A percentile compares a stretch with the other conserved stretches of the same genome.
These are phyloP conservation scores for Dendronephthya gigantea DNA, from an alignment of 64 coral and sea anemone genomes.

Conservation along the genomic window DNA sequence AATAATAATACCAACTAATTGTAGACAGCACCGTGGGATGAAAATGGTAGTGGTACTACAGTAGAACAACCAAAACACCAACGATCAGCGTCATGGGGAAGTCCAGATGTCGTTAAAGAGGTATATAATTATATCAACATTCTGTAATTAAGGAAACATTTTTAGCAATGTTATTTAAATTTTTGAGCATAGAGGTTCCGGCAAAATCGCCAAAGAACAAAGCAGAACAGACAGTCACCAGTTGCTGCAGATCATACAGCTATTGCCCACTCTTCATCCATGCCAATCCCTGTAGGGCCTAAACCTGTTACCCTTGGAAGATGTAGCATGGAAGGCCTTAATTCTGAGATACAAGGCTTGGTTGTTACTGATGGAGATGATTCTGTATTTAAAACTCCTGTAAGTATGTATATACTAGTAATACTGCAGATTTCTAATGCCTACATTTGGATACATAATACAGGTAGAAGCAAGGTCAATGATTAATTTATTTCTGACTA, in stretches of 20 bases:
- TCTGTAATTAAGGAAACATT: too few species aligned
- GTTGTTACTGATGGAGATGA: constrained; percentile 49
- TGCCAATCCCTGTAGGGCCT: constrained; percentile 72
- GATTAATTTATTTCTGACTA: not conserved
- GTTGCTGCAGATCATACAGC: constrained; percentile 79
- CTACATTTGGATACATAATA: not conserved
- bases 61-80: constrained; percentile 39
- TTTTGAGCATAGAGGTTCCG: constrained; percentile 57
- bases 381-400: constrained; percentile 9
- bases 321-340: constrained; percentile 63
- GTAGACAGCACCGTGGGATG: constrained; percentile 79
- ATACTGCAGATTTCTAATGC: not conserved
- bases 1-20: not conserved
- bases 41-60: constrained; percentile 35
- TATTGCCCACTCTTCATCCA: constrained; percentile 56
- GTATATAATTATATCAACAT: constrained; percentile 9
- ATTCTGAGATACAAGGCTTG: constrained; percentile 72
- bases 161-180: not conserved
- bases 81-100: constrained; percentile 76
- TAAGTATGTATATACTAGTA: too few species aligned
- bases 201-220: constrained; percentile 48
- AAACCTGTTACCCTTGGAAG: constrained; percentile 47
- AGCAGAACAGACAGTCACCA: constrained; percentile 81
- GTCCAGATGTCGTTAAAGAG: constrained; percentile 79
- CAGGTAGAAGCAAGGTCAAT: not conserved